phyloP scores from a whole-genome alignment of 2,797 vertebrate genomes.

The Pipistrellus pipistrellus region DNA sequence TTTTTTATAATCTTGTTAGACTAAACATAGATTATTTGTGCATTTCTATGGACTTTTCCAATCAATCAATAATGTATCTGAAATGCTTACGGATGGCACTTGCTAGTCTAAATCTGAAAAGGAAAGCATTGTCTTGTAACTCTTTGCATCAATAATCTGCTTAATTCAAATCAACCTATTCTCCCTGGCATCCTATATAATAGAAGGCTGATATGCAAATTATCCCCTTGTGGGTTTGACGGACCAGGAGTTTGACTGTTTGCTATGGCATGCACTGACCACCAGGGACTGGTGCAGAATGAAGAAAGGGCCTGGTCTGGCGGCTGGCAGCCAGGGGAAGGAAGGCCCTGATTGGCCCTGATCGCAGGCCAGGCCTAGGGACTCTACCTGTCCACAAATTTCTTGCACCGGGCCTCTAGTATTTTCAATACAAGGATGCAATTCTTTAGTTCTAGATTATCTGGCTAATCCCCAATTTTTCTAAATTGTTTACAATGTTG shows the following conservation, averaged over 20 bases:
- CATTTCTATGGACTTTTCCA: background rate
- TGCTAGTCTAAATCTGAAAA: conserved; percentile 30
- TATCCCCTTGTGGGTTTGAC: no score
- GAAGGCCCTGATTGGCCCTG: no score
- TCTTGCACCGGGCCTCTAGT: background rate
- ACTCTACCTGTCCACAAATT: no score
- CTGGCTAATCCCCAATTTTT: background rate
- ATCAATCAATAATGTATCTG: background rate
- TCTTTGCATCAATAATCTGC: background rate
- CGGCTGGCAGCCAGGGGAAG: no score
- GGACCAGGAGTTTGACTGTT: no score
- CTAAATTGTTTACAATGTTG: background rate
- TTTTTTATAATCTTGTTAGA: background rate
- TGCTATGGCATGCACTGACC: no score
- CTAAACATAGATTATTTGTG: background rate
- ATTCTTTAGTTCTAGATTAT: background rate
- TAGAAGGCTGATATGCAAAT: no score
- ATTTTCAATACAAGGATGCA: background rate
- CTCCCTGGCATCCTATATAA: background rate
- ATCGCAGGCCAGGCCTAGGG: no score
- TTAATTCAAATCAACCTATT: conserved; percentile 24
- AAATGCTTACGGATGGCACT: background rate
- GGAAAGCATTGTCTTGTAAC: background rate
- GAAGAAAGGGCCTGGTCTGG: no score
- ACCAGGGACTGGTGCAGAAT: no score